Conservation (phyloP, 2,797 vertebrate genomes). For the Eulemur mongoz region DNA sequence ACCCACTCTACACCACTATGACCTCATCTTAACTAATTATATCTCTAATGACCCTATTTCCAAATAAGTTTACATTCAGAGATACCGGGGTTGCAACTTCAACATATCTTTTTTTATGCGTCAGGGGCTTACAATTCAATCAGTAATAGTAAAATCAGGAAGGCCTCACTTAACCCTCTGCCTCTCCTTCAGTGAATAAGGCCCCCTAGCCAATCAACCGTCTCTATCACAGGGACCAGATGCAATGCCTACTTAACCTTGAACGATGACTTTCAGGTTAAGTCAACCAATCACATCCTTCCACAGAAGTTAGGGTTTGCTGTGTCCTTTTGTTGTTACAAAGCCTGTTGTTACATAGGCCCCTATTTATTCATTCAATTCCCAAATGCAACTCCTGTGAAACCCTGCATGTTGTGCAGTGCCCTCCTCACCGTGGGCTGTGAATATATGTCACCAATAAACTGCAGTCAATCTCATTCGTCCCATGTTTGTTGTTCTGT, state of each 20-base stretch:
- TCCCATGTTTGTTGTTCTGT: not conserved
- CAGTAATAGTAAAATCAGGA: not conserved
- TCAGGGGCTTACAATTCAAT: not conserved
- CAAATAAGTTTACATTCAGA: not conserved
- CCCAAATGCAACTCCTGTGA: not conserved
- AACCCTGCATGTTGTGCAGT: fast-evolving
- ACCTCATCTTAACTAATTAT: not conserved
- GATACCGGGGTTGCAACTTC: not conserved
- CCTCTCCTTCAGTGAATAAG: not conserved
- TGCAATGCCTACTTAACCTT: not conserved
- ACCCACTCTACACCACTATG: not conserved
- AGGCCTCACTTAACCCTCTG: not conserved
- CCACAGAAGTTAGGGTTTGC: not conserved
- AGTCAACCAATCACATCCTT: not conserved
- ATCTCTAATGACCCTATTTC: not conserved
- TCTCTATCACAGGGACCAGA: not conserved
- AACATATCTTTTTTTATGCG: not conserved
- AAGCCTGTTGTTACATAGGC: not conserved
- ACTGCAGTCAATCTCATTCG: not conserved
- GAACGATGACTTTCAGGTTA: not conserved
- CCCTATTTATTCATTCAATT: not conserved
- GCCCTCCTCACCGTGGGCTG: not conserved
- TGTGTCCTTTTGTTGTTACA: not conserved
- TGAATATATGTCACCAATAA: not conserved
- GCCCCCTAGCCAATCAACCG: fast-evolving